Percentiles rank a stretch among this genome's conserved stretches.
These are phyloP conservation scores for Nycteola revayana DNA, from an alignment of 2,888 invertebrate species.

Conservation along the genomic window DNA sequence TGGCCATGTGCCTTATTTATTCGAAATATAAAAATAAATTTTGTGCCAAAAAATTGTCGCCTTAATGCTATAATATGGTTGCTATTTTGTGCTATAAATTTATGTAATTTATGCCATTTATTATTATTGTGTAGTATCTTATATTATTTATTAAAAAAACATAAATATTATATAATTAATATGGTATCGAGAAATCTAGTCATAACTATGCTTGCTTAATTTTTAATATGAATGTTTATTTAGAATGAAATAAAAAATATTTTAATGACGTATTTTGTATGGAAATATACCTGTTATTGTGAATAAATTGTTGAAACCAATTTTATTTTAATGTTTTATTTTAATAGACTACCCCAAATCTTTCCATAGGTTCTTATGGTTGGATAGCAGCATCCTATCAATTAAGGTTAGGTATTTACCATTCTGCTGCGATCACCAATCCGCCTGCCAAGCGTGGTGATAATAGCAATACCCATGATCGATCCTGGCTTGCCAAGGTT, in stretches of 20 bases:
- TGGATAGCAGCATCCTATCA: too few species aligned
- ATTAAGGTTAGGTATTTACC: too few species aligned
- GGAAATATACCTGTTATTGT: constrained; percentile 67
- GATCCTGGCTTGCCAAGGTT: too few species aligned
- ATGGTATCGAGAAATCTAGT: constrained; percentile 47
- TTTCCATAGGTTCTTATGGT: too few species aligned
- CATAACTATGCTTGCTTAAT: constrained; percentile 47
- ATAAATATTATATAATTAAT: too few species aligned
- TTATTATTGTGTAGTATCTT: too few species aligned
- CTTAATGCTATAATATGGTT: constrained; percentile 30
- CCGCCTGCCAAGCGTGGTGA: too few species aligned
- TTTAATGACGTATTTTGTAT: constrained; percentile 73
- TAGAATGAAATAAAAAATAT: constrained; percentile 46
- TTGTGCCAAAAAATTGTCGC: constrained; percentile 53
- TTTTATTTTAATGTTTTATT: constrained; percentile 23
- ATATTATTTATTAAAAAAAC: too few species aligned
- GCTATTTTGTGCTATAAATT: too few species aligned
- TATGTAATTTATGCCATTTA: background rate
- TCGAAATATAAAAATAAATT: constrained; percentile 27
- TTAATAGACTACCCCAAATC: too few species aligned
- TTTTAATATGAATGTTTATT: constrained; percentile 37
- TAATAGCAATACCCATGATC: too few species aligned
- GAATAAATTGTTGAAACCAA: constrained; percentile 63
- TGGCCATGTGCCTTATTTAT: constrained; percentile 70
- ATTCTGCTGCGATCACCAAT: too few species aligned